Evolutionary conservation across 1,140 invertebrate species (phyloP), one percentile per base, ranked within the genome.

Genomic region (Drosophila baimaii): DNA sequence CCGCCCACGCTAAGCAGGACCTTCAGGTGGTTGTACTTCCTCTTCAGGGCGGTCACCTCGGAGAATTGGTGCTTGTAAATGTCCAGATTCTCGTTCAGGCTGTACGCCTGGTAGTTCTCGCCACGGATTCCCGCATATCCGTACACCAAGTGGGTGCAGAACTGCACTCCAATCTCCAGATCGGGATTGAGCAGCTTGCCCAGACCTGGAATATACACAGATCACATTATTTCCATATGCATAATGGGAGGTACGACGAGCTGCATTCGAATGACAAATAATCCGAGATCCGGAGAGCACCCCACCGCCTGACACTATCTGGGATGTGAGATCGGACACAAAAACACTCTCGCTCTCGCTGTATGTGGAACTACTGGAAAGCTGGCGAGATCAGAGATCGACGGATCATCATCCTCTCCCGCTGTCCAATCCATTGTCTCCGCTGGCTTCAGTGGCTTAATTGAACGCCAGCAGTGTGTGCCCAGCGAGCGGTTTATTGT

Each of bases 61-160:
- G 94, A 93, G 91, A 95, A 97, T 82, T 96, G 95, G 58, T 95
- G 94, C 72, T 96, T 95, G 12, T 95, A 94, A 5, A 95, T 93
- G 78, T 97, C 96, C 29, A 96, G 91, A 72, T 94, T 94, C 54
- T 95, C 95, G 81, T 96, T 95, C 33, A 96, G 90, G 1, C 96
- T 94, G 7, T 94, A 91, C 44, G 95, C 93, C 88, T 96, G 95
- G 90, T 94, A 95, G 49, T 93, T 95, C 9, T 95, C 94, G 6
- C 94, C 92, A 56, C 96, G 95, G 13, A 98, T 94, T 23, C 91
- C 96, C 23, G 96, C 96, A 91, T 96, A 98, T 33, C 97, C 96
- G 88, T 98, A 98, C 19, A 98, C 93, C 59, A 98, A 91, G 92
- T 98, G 97, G 0, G 96, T 96, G 92, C 97, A 98, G 85, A 96